Evolutionary conservation across 92 coral and sea anemone genomes (phyloP), one percentile per base, ranked within the genome.

Genomic region (Scolanthus callimorphus): DNA sequence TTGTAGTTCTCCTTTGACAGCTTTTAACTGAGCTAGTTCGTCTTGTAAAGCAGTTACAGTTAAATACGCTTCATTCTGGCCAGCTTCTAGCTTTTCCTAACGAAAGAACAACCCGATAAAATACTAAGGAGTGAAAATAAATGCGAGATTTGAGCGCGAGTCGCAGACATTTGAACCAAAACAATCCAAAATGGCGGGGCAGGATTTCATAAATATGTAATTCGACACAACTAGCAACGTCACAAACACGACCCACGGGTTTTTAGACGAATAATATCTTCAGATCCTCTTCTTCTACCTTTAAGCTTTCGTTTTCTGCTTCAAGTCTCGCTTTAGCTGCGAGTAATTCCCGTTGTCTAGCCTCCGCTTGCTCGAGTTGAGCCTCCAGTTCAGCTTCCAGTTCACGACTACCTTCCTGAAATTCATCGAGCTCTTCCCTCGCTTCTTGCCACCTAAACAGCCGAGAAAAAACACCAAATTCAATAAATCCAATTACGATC

Each of bases 331-430:
- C 89, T 45, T 92, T 92, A 8, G 91, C 84, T 17, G 98, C 83
- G 50, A 92, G 67, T 23, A 92, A 77, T 74, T 92, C 98, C 17
- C 90, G 89, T 77, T 92, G 98, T 77, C 98, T 79, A 46, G 98
- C 81, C 74, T 92, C 98, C 49, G 98, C 98, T 80, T 92, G 98
- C 70, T 89, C 98, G 50, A 92, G 78, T 76, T 92, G 98, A 31
- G 96, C 79, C 68, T 92, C 98, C 50, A 92, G 89, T 60, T 92
- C 98, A 12, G 89, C 97, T 80, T 92, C 98, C 11, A 92, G 78
- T 71, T 92, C 98, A 25, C 98, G 85, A 65, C 98, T 92, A 54
- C 98, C 97, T 77, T 92, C 98, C 77, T 92, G 98, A 85, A 92
- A 92, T 81, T 92, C 98, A 57, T 92, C 98, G 66, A 92, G 90